phyloP scores from a whole-genome alignment of 2,797 vertebrate genomes.

The Prunella strophiata region DNA sequence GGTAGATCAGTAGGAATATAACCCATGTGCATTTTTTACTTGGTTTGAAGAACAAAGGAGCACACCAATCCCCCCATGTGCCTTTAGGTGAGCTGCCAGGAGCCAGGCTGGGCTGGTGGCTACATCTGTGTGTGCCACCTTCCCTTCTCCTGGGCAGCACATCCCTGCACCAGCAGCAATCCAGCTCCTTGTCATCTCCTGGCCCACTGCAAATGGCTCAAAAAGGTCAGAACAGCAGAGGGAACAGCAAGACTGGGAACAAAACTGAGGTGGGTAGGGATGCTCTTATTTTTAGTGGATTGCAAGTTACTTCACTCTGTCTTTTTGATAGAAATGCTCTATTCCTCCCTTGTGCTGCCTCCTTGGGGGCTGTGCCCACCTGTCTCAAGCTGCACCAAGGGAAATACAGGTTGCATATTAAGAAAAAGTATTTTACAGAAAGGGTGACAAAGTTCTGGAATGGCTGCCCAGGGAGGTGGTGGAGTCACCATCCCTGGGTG shows the following conservation, averaged over 20 bases:
- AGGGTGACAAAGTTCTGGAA: neutral
- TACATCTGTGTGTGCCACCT: neutral
- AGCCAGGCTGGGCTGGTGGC: neutral
- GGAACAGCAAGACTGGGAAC: neutral
- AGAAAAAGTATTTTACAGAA: neutral
- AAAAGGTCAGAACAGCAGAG: neutral
- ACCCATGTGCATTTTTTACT: neutral
- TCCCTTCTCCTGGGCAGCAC: neutral
- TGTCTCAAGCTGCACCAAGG: neutral
- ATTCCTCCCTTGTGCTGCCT: neutral
- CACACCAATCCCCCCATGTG: accelerated
- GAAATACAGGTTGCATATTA: neutral
- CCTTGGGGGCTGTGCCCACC: neutral
- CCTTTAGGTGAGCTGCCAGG: neutral
- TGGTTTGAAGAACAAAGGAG: neutral
- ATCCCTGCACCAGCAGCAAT: neutral
- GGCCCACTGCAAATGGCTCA: neutral
- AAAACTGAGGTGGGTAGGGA: neutral
- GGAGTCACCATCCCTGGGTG: neutral
- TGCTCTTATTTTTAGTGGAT: neutral
- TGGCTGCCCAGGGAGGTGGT: accelerated
- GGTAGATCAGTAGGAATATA: neutral
- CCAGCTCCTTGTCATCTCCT: neutral
- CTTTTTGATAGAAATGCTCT: neutral
- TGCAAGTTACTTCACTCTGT: neutral